Conservation (phyloP, 2,113 vertebrate genomes). For the Podarcis raffonei region DNA sequence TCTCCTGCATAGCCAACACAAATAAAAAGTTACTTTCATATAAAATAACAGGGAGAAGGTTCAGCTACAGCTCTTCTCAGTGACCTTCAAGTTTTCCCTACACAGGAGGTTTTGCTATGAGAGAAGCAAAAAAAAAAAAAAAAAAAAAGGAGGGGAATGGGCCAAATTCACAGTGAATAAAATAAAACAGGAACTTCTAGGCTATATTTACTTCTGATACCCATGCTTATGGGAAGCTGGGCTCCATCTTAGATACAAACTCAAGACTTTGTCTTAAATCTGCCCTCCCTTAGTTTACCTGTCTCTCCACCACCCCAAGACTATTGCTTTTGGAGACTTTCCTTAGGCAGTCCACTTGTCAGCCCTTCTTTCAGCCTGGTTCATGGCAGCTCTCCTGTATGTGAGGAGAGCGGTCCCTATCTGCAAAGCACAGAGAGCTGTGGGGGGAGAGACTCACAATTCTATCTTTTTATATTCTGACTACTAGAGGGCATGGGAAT, state of each 20-base stretch:
- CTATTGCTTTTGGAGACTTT: neutral
- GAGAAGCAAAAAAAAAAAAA: neutral
- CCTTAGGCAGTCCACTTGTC: neutral
- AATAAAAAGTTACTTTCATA: neutral
- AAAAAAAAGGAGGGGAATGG: neutral
- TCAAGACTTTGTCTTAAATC: no score
- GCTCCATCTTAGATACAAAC: neutral
- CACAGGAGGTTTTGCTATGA: neutral
- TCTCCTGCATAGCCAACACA: neutral
- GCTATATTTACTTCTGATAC: neutral
- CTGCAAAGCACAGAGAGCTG: neutral
- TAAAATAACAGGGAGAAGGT: neutral
- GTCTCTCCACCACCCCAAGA: no score
- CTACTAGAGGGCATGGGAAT: neutral
- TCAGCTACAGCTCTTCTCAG: neutral
- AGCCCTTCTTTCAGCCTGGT: neutral
- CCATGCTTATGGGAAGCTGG: neutral
- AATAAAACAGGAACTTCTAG: neutral
- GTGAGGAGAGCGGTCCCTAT: neutral
- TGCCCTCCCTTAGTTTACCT: neutral
- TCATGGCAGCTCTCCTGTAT: neutral
- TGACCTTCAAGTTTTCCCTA: neutral
- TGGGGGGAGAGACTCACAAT: neutral
- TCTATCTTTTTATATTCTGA: neutral
- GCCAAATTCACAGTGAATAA: neutral